Evolutionary conservation across 2,888 invertebrate species (phyloP), one percentile per base, ranked within the genome.

Genomic region (Caenorhabditis sp.): DNA sequence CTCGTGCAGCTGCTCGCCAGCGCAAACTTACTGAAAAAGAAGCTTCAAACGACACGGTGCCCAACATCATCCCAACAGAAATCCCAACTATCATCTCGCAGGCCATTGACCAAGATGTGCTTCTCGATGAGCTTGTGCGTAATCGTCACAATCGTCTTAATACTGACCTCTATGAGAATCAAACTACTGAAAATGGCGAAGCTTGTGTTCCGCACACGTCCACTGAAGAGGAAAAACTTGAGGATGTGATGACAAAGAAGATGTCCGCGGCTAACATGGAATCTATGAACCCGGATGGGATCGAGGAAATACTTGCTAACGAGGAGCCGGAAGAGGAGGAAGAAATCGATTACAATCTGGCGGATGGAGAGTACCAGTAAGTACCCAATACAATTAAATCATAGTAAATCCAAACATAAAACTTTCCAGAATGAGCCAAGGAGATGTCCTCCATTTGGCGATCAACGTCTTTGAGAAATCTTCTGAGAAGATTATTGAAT

Each of bases 391-490:
- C 4, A 22, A 22, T 5, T 17, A n/a, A 7, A 13, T 32, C 11
- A 45, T n/a, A n/a, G n/a, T n/a, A n/a, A n/a, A n/a, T n/a, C n/a
- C n/a, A n/a, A n/a, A n/a, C n/a, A n/a, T 26, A 37, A 26, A 30
- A 9, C 20, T 17, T 66, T 85, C 58, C 45, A 85, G 85, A 46
- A 68, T 86, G n/a, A 78, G 78, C n/a, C 79, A 85, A 43, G 84
- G 85, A 22, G 86, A 87, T 53, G 66, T 81, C 1, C 71, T 87
- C 4, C 78, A 85, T 13, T 61, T 87, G 15, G 81, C 83, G 1
- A 84, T 87, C 74, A 66, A 84, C 30, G 81, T 86, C 4, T 87
- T 79, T 43, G 80, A 77, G 9, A 66, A 50, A 17, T 48, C 59
- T 7, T 77, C 77, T 3, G 77, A 77, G 35, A 58, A 58, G 7